Percentiles rank a stretch among this genome's conserved stretches.
These are phyloP conservation scores for Goniozus legneri DNA, from an alignment of 1,140 invertebrate species.

Conservation along the genomic window DNA sequence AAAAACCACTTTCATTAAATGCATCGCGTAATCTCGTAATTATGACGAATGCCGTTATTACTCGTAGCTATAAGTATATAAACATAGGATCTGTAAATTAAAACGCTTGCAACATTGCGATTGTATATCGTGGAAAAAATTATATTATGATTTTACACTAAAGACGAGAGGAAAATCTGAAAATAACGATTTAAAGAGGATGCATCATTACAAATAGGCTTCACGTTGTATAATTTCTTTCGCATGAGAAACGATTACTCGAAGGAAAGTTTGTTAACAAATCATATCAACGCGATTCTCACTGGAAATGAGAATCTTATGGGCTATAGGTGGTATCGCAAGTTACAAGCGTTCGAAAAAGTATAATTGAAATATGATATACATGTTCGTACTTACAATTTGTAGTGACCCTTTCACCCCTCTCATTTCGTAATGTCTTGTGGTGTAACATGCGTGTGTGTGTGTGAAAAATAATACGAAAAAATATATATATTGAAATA, in stretches of 20 bases:
- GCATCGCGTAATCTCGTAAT: not conserved
- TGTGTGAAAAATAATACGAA: constrained; percentile 1
- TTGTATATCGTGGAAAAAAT: too few species aligned
- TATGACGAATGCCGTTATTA: not conserved
- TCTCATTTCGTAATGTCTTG: not conserved
- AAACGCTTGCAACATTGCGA: not conserved
- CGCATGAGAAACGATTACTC: too few species aligned
- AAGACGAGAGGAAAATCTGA: too few species aligned
- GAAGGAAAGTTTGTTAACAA: too few species aligned
- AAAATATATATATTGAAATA: not conserved
- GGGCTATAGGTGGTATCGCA: constrained; percentile 3
- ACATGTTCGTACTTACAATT: not conserved
- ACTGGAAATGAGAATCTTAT: too few species aligned
- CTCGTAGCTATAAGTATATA: not conserved
- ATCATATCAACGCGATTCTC: too few species aligned
- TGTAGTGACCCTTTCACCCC: not conserved
- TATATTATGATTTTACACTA: too few species aligned
- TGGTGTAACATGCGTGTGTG: not conserved
- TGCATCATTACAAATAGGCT: too few species aligned
- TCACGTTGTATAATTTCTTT: too few species aligned
- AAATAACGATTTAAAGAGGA: too few species aligned
- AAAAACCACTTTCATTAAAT: too few species aligned
- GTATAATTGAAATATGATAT: not conserved
- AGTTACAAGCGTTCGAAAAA: not conserved
- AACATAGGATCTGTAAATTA: not conserved